Conservation (phyloP, 1,140 invertebrate genomes). For the Drosophila auraria region DNA sequence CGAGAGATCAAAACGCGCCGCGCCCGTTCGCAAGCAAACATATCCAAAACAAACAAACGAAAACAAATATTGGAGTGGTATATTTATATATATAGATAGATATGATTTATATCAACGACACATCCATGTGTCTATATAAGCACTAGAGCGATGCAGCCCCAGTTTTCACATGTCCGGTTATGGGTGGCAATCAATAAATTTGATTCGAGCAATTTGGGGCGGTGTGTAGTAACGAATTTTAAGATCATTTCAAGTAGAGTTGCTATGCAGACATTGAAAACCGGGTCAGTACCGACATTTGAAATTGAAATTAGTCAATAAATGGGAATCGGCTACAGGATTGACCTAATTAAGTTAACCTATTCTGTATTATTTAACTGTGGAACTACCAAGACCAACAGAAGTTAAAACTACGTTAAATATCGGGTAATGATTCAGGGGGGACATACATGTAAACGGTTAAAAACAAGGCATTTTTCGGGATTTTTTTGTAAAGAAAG, state of each 20-base stretch:
- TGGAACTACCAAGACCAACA: not conserved
- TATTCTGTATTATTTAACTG: not conserved
- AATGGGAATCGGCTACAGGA: not conserved
- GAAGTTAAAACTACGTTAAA: not conserved
- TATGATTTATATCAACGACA: constrained; percentile 52
- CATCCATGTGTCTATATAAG: constrained; percentile 24
- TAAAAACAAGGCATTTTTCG: too few species aligned
- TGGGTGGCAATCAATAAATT: constrained; percentile 15
- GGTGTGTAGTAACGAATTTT: not conserved
- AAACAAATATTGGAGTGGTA: constrained; percentile 73
- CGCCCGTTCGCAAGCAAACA: constrained; percentile 59
- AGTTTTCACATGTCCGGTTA: constrained; percentile 20
- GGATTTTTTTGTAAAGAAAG: too few species aligned
- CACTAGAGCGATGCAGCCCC: constrained; percentile 2
- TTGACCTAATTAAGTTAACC: not conserved
- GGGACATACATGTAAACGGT: too few species aligned
- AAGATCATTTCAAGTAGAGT: not conserved
- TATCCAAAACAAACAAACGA: constrained; percentile 62
- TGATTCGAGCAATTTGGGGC: constrained; percentile 4
- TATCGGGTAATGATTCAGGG: not conserved
- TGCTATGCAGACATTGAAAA: constrained; percentile 15
- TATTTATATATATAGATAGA: constrained; percentile 61
- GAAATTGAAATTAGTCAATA: constrained; percentile 8
- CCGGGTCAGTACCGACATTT: constrained; percentile 1
- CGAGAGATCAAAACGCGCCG: constrained; percentile 77